A percentile compares a stretch with the other conserved stretches of the same genome.
Evolutionary conservation across 2,797 vertebrate genomes (phyloP).

Genomic region (Amphiprion clarkii): DNA sequence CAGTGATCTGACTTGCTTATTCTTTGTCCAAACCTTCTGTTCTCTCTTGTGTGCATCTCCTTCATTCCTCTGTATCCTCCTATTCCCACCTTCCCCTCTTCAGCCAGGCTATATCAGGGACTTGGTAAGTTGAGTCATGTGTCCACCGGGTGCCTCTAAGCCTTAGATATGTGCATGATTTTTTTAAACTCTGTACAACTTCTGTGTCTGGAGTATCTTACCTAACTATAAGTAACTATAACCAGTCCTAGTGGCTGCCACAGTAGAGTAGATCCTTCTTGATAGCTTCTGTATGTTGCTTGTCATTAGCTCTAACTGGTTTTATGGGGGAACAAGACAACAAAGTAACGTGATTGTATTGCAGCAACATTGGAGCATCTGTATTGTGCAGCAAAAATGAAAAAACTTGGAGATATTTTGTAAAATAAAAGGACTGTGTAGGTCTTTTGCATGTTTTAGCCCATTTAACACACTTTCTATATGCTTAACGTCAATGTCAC

Average conservation of each 20-base stretch:
- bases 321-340: slow-evolving; percentile 6
- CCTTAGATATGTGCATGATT: slow-evolving; percentile 64
- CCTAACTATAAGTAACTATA: slow-evolving; percentile 46
- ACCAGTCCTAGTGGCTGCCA: slow-evolving; percentile 10
- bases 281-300: slow-evolving; percentile 28
- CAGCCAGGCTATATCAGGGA: slow-evolving; percentile 99
- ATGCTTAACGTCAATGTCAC: neutral
- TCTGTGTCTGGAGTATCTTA: slow-evolving; percentile 36
- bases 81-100: slow-evolving; percentile 85
- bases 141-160: slow-evolving; percentile 67
- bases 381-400: too few species aligned
- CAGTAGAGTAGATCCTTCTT: slow-evolving; percentile 38
- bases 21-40: slow-evolving; percentile 86
- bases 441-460: slow-evolving; percentile 29
- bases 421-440: slow-evolving; percentile 17
- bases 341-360: neutral
- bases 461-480: slow-evolving; percentile 18
- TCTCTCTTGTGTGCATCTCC: slow-evolving; percentile 72
- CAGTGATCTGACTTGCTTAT: slow-evolving; percentile 75
- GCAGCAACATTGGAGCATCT: neutral
- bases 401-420: neutral
- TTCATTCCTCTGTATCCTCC: slow-evolving; percentile 83
- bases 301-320: slow-evolving; percentile 19
- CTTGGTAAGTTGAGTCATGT: slow-evolving; percentile 93
- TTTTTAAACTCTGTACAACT: slow-evolving; percentile 22